Percentiles rank a stretch among this genome's conserved stretches.
phyloP scores from a whole-genome alignment of 2,888 invertebrate genomes.

The Mylabris sibirica region DNA sequence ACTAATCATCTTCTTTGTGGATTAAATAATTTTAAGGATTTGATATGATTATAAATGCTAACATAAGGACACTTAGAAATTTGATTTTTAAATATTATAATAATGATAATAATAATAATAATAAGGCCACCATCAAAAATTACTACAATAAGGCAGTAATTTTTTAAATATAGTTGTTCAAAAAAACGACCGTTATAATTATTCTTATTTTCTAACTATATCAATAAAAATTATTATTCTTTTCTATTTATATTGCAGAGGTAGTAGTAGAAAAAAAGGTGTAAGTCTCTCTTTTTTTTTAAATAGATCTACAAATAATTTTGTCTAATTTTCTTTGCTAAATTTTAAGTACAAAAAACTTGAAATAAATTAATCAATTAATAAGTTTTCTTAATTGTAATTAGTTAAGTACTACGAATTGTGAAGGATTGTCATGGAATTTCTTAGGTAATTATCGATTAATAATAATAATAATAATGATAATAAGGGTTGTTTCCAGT shows the following conservation, averaged over 20 bases:
- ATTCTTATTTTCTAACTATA: slow-evolving; percentile 20
- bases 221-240: slow-evolving; percentile 41
- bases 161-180: slow-evolving; percentile 14
- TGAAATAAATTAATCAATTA: slow-evolving; percentile 3
- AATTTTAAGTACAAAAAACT: slow-evolving; percentile 30
- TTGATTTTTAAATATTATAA: slow-evolving; percentile 20
- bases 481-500: slow-evolving; percentile 59
- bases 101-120: slow-evolving; percentile 44
- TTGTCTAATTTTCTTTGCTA: slow-evolving; percentile 3
- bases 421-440: slow-evolving; percentile 13
- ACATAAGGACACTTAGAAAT: slow-evolving; percentile 52
- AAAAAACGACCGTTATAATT: background rate
- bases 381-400: slow-evolving; percentile 18
- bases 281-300: slow-evolving; percentile 29
- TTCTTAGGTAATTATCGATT: slow-evolving; percentile 2
- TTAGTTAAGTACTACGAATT: slow-evolving; percentile 21
- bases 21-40: slow-evolving; percentile 38
- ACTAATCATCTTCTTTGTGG: slow-evolving; percentile 53
- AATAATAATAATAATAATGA: background rate
- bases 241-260: slow-evolving; percentile 46
- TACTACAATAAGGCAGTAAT: slow-evolving; percentile 32
- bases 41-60: slow-evolving; percentile 45
- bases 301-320: slow-evolving; percentile 17
- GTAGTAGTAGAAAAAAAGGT: slow-evolving; percentile 42
- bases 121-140: slow-evolving; percentile 47